phyloP scores from a whole-genome alignment of 1,140 invertebrate genomes.

The Fopius arisanus region DNA sequence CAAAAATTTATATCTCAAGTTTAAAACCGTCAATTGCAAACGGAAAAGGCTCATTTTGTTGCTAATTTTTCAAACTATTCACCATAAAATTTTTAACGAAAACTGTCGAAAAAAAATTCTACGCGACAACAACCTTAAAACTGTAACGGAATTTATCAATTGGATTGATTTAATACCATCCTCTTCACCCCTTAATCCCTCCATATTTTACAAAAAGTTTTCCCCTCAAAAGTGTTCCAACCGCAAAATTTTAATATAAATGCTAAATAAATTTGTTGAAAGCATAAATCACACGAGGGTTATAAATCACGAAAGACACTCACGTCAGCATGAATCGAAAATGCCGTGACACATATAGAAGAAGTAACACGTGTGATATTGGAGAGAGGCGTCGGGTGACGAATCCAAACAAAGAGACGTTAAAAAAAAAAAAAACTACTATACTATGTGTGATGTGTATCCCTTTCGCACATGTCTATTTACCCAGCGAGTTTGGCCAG shows the following conservation, averaged over 20 bases:
- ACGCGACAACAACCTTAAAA: no score
- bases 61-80: no score
- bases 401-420: background rate
- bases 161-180: no score
- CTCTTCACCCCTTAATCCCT: no score
- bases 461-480: conserved; percentile 6
- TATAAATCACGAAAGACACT: background rate
- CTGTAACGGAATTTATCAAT: no score
- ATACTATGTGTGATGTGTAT: background rate
- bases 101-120: no score
- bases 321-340: conserved; percentile 9
- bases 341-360: background rate
- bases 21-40: no score
- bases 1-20: no score
- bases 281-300: background rate
- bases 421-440: background rate
- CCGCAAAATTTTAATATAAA: conserved; percentile 10
- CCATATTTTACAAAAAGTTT: no score
- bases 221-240: background rate
- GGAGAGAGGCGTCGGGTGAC: background rate
- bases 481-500: background rate
- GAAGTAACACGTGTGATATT: background rate
- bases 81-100: no score
- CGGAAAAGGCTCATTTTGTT: no score
- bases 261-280: background rate